Base-by-base conservation (phyloP, 2,888 invertebrate genomes). In the Ceraclea dissimilis region DNA sequence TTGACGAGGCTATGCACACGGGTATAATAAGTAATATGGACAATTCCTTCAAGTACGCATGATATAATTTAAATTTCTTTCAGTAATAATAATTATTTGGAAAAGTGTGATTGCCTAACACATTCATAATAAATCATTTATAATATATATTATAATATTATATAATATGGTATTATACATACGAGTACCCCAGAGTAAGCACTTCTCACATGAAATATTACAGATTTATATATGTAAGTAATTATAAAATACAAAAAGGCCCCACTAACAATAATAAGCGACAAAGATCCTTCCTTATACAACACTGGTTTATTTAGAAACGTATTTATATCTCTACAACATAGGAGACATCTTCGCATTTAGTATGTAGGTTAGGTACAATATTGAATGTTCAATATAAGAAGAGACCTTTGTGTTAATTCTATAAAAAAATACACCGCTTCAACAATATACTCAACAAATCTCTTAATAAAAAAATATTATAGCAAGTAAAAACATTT, bases 231-330 rank as follows among this genome's bases (percentile, higher is more conserved):
- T 31, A 8, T 26, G 26, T 6, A 13, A 22, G 21, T 51, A 13
- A 52, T 39, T 52, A 43, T 52, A 52, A 20, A 52, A 52, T 52
- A 52, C 52, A 52, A 39, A 39, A 52, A 52, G 52, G 52, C 52
- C 21, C 18, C 26, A 44, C 52, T 52, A 52, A 52, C 46, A 44
- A 26, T 52, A 52, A 52, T 43, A 52, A 52, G 52, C 52, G 20
- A 22, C 18, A 49, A 49, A 49, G 4, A 31, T 17, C 31, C 49
- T n/a, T 49, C 26, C 10, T 22, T 10, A 49, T 26, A 19, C 18
- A 6, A n/a, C 47, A 17, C 47, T 8, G 6, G 43, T 13, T 26
- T 26, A 26, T 6, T 26, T 6, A 26, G 4, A 10, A 26, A 26
- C 26, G 10, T 26, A 6, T 10, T 26, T 10, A 6, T 26, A 26